Evolutionary conservation across 2,797 vertebrate species (phyloP).

Genomic region (Nannoperca obscura): DNA sequence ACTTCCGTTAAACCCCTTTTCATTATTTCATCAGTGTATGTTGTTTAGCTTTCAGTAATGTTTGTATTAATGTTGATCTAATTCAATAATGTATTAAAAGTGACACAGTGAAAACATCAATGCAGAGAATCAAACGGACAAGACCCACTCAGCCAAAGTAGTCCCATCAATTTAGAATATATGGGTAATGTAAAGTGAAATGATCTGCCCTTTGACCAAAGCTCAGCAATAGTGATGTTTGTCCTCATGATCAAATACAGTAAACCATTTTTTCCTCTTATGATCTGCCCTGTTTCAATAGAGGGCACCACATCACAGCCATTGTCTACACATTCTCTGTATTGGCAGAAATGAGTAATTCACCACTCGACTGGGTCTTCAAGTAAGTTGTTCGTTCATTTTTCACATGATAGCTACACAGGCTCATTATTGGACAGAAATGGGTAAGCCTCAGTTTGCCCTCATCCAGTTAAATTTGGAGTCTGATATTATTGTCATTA

Average conservation of each 20-base stretch:
- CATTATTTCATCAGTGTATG: neutral
- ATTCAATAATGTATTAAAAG: neutral
- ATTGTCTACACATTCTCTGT: neutral
- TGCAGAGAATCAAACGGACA: neutral
- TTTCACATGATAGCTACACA: no score
- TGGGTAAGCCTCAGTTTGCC: neutral
- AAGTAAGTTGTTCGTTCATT: no score
- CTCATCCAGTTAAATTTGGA: slow-evolving; percentile 26
- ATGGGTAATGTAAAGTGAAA: slow-evolving; percentile 15
- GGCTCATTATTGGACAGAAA: no score
- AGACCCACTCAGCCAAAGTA: neutral
- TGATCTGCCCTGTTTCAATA: no score
- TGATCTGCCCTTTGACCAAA: slow-evolving; percentile 19
- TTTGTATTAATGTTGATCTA: neutral
- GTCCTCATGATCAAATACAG: slow-evolving; percentile 9
- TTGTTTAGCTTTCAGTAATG: neutral
- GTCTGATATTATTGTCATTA: slow-evolving; percentile 2
- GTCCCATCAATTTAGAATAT: slow-evolving; percentile 23
- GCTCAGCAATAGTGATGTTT: neutral
- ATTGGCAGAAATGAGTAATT: no score
- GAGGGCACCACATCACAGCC: neutral
- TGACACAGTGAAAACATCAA: neutral
- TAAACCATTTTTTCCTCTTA: slow-evolving; percentile 1
- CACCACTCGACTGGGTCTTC: no score
- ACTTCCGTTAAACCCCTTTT: neutral